These are phyloP conservation scores for Phrynocephalus vlangalii DNA, from an alignment of 2,797 vertebrate species.

Conservation along the genomic window DNA sequence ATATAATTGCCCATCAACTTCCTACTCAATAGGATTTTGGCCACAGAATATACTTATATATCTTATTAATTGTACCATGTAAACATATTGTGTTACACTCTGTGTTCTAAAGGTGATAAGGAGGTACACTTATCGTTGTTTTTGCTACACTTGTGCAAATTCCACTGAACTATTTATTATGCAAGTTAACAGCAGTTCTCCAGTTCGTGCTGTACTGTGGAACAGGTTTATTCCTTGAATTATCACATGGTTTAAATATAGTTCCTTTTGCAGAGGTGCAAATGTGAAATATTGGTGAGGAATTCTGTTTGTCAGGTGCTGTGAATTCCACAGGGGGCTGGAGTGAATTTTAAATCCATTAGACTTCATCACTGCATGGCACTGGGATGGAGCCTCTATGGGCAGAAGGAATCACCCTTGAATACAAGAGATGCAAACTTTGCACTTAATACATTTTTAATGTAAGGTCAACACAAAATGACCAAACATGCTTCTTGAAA, in stretches of 20 bases:
- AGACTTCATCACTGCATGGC: accelerated
- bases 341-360: neutral
- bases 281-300: constrained; percentile 66
- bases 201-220: neutral
- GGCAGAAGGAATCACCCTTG: neutral
- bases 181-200: neutral
- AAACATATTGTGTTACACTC: neutral
- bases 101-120: neutral
- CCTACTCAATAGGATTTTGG: too few relatives aligned
- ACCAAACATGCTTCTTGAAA: neutral
- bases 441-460: neutral
- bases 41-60: neutral
- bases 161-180: neutral
- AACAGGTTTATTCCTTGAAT: neutral
- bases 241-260: neutral
- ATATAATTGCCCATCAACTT: too few relatives aligned
- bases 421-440: neutral
- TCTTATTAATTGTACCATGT: neutral
- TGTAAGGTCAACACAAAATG: neutral
- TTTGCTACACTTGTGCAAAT: neutral
- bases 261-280: constrained; percentile 9
- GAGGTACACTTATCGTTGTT: neutral
- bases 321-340: neutral
- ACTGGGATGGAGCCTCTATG: neutral
- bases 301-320: constrained; percentile 63